A percentile compares a stretch with the other conserved stretches of the same genome.
Evolutionary conservation across 2,113 vertebrate genomes (phyloP).

Genomic region (Tachysurus vachellii): DNA sequence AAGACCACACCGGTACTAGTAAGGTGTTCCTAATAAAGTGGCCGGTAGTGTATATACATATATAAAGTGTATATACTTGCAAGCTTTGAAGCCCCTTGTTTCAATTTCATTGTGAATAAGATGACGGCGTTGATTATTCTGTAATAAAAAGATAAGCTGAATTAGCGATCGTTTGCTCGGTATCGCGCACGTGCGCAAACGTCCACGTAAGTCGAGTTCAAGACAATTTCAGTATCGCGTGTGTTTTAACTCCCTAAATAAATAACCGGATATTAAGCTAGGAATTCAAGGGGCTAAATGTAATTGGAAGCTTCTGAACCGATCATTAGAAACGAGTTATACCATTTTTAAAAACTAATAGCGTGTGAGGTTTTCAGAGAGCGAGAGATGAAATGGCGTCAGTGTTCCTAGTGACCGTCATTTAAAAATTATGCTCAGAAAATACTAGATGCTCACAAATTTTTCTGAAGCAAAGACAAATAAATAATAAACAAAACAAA

Average conservation of each 20-base stretch:
- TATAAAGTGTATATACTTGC: too few relatives aligned
- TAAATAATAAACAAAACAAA: background rate
- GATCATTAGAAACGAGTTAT: constrained; percentile 30
- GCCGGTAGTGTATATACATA: too few relatives aligned
- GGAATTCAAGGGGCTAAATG: background rate
- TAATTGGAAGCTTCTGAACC: background rate
- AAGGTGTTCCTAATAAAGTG: too few relatives aligned
- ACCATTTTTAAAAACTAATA: constrained; percentile 29
- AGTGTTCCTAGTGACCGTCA: background rate
- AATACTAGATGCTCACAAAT: background rate
- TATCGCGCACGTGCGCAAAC: background rate
- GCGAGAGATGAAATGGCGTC: background rate
- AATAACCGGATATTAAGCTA: background rate
- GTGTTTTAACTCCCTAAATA: background rate
- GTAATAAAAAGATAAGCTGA: background rate
- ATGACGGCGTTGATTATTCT: background rate
- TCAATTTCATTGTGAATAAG: background rate
- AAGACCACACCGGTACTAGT: too few relatives aligned
- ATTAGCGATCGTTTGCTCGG: background rate
- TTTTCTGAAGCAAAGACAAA: background rate
- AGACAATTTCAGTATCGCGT: background rate
- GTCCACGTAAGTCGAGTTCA: background rate
- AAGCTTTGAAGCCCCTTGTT: background rate
- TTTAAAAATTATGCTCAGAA: background rate
- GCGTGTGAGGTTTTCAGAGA: background rate